These are phyloP conservation scores for Pocillopora damicornis DNA, from an alignment of 64 coral and sea anemone species.

Conservation along the genomic window DNA sequence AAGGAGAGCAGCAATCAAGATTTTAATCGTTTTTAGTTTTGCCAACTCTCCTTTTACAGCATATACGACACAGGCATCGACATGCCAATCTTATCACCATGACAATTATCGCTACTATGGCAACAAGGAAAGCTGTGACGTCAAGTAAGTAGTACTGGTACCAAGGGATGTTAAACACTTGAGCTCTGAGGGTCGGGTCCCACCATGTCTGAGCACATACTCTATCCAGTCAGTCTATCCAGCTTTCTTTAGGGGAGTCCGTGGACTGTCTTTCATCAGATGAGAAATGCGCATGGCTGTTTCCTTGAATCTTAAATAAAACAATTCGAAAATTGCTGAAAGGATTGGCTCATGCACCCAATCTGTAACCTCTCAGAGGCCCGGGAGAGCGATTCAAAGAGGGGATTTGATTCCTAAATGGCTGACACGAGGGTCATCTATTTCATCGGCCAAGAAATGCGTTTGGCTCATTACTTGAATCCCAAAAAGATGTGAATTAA, in stretches of 20 bases:
- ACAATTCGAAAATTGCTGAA: no score
- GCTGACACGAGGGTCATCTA: background rate
- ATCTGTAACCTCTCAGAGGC: no score
- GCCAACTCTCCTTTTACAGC: background rate
- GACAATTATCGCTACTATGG: conserved; percentile 11
- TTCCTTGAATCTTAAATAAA: conserved; percentile 22
- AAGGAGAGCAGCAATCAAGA: background rate
- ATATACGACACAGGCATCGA: conserved; percentile 14
- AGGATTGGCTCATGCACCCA: no score
- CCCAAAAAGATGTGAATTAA: no score
- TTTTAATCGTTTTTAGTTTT: conserved; percentile 41
- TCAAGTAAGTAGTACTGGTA: background rate
- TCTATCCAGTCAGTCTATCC: conserved; percentile 27
- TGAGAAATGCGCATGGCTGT: background rate
- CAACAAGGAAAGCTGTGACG: conserved; percentile 32
- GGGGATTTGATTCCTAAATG: no score
- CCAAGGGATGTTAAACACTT: no score
- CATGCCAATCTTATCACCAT: conserved; percentile 15
- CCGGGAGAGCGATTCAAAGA: no score
- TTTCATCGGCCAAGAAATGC: background rate
- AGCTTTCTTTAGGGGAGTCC: background rate
- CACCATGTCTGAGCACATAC: conserved; percentile 41
- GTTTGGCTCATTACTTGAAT: no score
- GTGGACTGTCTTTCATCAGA: conserved; percentile 1
- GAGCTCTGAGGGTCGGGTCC: conserved; percentile 21